Percentiles rank a stretch among this genome's conserved stretches.
Evolutionary conservation across 2,888 invertebrate species (phyloP).

Genomic region (Desoria tigrina): DNA sequence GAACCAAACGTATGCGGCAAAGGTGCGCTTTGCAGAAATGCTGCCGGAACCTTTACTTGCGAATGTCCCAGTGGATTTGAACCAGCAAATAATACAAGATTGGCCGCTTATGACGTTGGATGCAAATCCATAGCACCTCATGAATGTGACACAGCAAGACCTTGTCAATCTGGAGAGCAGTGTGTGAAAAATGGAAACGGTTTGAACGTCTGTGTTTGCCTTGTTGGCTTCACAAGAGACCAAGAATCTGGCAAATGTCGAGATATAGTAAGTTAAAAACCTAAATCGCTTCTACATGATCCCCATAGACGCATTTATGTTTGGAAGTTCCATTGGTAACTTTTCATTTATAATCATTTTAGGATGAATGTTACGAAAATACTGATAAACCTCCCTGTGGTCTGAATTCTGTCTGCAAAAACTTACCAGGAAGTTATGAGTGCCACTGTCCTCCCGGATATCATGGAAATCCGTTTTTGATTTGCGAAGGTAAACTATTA

Average conservation of each 20-base stretch:
- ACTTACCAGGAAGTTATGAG: constrained; percentile 88
- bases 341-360: not conserved
- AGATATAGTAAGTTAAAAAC: constrained; percentile 66
- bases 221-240: constrained; percentile 81
- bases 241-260: constrained; percentile 70
- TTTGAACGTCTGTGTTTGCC: constrained; percentile 83
- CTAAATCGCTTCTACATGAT: no score
- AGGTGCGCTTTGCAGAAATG: constrained; percentile 85
- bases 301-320: no score
- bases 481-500: constrained; percentile 67
- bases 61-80: constrained; percentile 73
- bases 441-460: constrained; percentile 86
- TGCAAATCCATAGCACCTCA: constrained; percentile 67
- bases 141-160: constrained; percentile 71
- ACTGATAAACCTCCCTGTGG: constrained; percentile 80
- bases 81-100: constrained; percentile 58
- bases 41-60: constrained; percentile 81
- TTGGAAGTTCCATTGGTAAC: no score
- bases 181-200: constrained; percentile 76
- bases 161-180: constrained; percentile 81
- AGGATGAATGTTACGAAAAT: constrained; percentile 76
- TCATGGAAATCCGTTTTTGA: constrained; percentile 70
- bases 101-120: constrained; percentile 75
- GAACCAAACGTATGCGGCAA: constrained; percentile 72
- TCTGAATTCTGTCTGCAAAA: constrained; percentile 84